A percentile compares a stretch with the other conserved stretches of the same genome.
phyloP scores from a whole-genome alignment of 1,140 invertebrate genomes.

The Zaprionus capensis region DNA sequence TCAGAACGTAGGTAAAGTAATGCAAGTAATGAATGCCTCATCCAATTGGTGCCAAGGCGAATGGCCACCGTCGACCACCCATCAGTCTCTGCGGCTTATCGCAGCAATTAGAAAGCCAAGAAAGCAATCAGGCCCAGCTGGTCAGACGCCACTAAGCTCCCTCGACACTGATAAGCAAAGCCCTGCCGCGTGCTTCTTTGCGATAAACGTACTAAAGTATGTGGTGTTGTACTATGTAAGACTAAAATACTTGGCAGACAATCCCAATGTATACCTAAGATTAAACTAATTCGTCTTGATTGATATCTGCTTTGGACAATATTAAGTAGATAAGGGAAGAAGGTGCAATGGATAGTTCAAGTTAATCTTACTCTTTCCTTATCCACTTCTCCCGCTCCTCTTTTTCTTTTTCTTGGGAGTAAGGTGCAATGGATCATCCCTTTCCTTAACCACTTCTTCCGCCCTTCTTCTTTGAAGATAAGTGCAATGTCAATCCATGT shows the following conservation, averaged over 20 bases:
- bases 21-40: constrained; percentile 21
- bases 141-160: constrained; percentile 7
- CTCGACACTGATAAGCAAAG: constrained; percentile 34
- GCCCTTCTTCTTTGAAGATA: no score
- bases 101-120: constrained; percentile 47
- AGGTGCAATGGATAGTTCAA: no score
- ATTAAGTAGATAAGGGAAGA: no score
- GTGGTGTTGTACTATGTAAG: constrained; percentile 7
- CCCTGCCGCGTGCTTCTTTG: constrained; percentile 28
- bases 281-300: background rate
- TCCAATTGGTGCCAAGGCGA: constrained; percentile 42
- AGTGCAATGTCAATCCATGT: no score
- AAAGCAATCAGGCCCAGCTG: constrained; percentile 32
- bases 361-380: no score
- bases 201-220: background rate
- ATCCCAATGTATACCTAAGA: background rate
- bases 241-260: background rate
- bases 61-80: constrained; percentile 13
- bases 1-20: constrained; percentile 18
- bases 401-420: no score
- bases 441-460: background rate
- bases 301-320: background rate
- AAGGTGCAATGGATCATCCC: background rate
- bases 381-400: no score
- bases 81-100: constrained; percentile 28